phyloP scores from a whole-genome alignment of 2,797 vertebrate genomes.

The Melanitta fusca region DNA sequence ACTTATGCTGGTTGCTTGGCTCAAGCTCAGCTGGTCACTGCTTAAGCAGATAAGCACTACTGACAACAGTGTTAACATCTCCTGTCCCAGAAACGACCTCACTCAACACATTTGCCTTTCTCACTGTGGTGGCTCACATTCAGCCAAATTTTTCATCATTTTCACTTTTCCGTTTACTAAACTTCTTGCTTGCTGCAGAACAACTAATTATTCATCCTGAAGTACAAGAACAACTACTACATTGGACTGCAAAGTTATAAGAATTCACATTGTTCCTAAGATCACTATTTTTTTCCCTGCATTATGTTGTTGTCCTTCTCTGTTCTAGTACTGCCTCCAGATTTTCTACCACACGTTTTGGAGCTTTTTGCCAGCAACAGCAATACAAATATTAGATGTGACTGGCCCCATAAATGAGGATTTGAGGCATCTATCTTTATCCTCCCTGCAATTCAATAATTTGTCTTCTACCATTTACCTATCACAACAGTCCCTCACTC shows the following conservation, averaged over 20 bases:
- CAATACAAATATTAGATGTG: not conserved
- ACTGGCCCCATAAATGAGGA: not conserved
- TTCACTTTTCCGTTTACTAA: not conserved
- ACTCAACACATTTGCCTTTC: not conserved
- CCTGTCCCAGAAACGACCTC: not conserved
- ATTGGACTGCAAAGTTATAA: not conserved
- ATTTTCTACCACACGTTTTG: not conserved
- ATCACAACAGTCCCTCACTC: not conserved
- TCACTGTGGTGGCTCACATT: not conserved
- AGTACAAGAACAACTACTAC: not conserved
- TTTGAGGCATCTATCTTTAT: not conserved
- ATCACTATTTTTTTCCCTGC: not conserved
- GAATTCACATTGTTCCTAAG: not conserved
- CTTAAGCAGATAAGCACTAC: not conserved
- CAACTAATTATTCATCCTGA: not conserved
- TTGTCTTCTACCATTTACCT: not conserved
- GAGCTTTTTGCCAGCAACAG: not conserved
- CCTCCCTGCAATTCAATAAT: not conserved
- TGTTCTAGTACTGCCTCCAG: not conserved
- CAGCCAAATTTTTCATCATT: not conserved
- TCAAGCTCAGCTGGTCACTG: not conserved
- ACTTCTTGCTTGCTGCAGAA: too few relatives aligned
- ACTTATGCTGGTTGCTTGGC: not conserved
- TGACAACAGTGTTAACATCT: not conserved
- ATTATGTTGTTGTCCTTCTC: not conserved